Evolutionary conservation across 2,113 vertebrate species (phyloP).

Genomic region (Podarcis muralis): DNA sequence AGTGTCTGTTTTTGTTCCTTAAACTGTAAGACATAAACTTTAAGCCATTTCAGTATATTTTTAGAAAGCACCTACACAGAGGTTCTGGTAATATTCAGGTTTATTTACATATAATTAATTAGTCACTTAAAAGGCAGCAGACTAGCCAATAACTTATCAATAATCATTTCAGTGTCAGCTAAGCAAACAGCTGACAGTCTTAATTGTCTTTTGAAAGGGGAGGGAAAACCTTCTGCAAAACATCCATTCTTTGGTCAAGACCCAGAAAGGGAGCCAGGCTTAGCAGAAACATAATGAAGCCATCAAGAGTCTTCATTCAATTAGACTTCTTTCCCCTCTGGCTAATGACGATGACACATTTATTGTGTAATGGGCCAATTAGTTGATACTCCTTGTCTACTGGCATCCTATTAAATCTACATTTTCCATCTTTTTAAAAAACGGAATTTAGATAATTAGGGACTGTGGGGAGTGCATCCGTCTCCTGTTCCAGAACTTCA

Average conservation of each 20-base stretch:
- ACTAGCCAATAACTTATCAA: background rate
- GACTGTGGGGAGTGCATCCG: conserved; percentile 35
- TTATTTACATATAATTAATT: background rate
- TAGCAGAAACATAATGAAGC: conserved; percentile 72
- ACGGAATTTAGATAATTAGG: conserved; percentile 56
- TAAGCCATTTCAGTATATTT: background rate
- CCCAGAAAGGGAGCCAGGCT: conserved; percentile 43
- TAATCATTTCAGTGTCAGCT: background rate
- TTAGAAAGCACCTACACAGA: too few species aligned
- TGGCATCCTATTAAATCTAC: conserved; percentile 66
- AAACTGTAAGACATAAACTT: background rate
- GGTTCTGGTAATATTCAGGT: background rate
- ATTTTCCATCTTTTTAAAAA: conserved; percentile 64
- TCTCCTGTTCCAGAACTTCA: conserved; percentile 56
- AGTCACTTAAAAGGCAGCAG: background rate
- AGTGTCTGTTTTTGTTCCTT: background rate
- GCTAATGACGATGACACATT: conserved; percentile 66
- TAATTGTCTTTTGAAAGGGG: background rate
- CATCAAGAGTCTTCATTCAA: conserved; percentile 72
- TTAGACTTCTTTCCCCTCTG: conserved; percentile 62
- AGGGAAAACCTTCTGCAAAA: background rate
- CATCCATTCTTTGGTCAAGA: conserved; percentile 27
- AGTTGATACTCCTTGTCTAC: conserved; percentile 64
- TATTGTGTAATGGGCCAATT: conserved; percentile 64
- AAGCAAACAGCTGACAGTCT: background rate